Evolutionary conservation across 1,140 invertebrate genomes (phyloP).

Genomic region (Ridgeia piscesae): DNA sequence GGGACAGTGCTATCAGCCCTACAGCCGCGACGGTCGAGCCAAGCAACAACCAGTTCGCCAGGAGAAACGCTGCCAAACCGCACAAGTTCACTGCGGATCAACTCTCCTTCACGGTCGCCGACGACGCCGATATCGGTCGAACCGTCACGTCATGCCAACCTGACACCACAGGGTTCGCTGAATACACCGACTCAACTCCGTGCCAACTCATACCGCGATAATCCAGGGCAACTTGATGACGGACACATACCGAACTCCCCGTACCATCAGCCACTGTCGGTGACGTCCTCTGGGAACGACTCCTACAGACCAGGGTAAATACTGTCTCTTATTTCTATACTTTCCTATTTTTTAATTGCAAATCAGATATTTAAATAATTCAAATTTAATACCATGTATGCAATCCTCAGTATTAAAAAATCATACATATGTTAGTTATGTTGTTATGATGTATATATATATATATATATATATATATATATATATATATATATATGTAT

Average conservation of each 20-base stretch:
- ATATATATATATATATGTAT: no score
- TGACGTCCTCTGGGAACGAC: constrained; percentile 28
- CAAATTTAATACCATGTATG: no score
- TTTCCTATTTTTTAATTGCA: no score
- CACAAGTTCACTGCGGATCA: constrained; percentile 32
- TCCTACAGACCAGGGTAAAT: constrained; percentile 24
- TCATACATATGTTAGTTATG: no score
- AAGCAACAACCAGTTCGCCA: constrained; percentile 24
- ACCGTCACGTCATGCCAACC: constrained; percentile 11
- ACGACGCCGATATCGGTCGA: background rate
- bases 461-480: no score
- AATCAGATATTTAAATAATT: no score
- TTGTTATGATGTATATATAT: no score
- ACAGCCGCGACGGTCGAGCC: constrained; percentile 29
- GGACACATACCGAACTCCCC: constrained; percentile 39
- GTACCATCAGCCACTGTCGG: constrained; percentile 41
- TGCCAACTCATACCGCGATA: constrained; percentile 40
- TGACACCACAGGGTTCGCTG: constrained; percentile 11
- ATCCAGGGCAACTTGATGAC: constrained; percentile 46
- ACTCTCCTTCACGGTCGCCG: background rate
- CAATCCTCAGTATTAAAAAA: no score
- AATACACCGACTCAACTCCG: background rate
- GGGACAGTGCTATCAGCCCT: constrained; percentile 65
- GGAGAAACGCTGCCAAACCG: constrained; percentile 36
- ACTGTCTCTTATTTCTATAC: no score